Percentiles rank a stretch among this genome's conserved stretches.
phyloP scores from a whole-genome alignment of 2,888 invertebrate species.

The Apodemia hepburni region DNA sequence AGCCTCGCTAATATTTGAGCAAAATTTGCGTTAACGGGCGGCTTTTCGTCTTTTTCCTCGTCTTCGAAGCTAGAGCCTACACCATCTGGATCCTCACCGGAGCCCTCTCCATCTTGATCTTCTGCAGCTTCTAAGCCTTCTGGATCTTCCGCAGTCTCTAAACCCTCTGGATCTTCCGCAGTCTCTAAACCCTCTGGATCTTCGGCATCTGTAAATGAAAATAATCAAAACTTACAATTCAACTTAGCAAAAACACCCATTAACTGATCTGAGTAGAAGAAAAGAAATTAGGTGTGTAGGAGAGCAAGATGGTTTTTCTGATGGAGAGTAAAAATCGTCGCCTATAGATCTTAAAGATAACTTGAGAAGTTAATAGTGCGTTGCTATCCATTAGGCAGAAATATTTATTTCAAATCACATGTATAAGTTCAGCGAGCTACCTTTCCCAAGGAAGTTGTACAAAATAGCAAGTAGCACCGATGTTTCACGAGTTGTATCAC shows the following conservation, averaged over 20 bases:
- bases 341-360: too few species aligned
- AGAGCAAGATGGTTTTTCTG: too few species aligned
- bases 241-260: neutral
- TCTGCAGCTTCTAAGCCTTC: constrained; percentile 25
- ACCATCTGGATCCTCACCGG: constrained; percentile 29
- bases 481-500: too few species aligned
- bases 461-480: too few species aligned
- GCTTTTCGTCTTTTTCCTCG: constrained; percentile 33
- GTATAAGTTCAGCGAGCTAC: too few species aligned
- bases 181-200: constrained; percentile 34
- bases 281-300: too few species aligned
- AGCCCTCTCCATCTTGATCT: neutral
- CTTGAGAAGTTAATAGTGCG: too few species aligned
- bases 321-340: too few species aligned
- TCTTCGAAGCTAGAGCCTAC: constrained; percentile 33
- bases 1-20: constrained; percentile 56
- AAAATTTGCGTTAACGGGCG: constrained; percentile 45
- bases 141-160: constrained; percentile 22
- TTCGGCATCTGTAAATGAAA: constrained; percentile 43
- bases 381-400: too few species aligned
- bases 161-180: constrained; percentile 23
- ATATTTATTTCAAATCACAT: too few species aligned
- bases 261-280: too few species aligned
- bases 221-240: constrained; percentile 13
- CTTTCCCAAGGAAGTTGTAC: too few species aligned